Evolutionary conservation across 2,113 vertebrate genomes (phyloP), one percentile per base, ranked within the genome.

Genomic region (Colius striatus): DNA sequence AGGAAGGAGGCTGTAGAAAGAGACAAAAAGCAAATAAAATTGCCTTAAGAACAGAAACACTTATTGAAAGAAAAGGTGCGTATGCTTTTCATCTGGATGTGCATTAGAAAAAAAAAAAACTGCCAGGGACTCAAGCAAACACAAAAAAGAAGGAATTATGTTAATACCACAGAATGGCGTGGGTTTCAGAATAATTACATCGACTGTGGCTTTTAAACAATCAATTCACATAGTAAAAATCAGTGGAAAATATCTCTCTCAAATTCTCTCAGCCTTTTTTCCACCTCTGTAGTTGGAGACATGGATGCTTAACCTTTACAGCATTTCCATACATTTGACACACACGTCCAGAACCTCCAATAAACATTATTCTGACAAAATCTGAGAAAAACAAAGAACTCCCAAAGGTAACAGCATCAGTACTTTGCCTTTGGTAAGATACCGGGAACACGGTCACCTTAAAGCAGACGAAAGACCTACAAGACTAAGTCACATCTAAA

Each of bases 1-100:
- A 98, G 97, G 99, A 99, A 98, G 99, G 97, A 96, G 97, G 98
- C 96, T 98, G 90, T 27, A 90, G 45, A 23, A 96, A 83, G 43
- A 96, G 68, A 97, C 41, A 79, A 72, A 36, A 90, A 53, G 62
- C 18, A 65, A 74, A 90, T 34, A 79, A 89, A 72, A 65, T 13
- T 0, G 32, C 15, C 11, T 84, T 91, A 95, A 90, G 32, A 88
- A 91, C 4, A 78, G 7, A 72, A 61, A 66, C 12, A 38, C 41
- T n/a, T 43, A 26, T 20, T 32, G 43, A 84, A 76, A 66, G 20
- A 87, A 41, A 51, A 92, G 16, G 16, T 8, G 21, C 21, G 57
- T 75, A 23, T 8, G 58, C 41, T 74, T 84, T 65, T 48, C 9
- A 84, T 23, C 48, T 21, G 27, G 41, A 62, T 50, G 68, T 22